A percentile compares a stretch with the other conserved stretches of the same genome.
Conservation (phyloP, 2,113 vertebrate genomes). For the Platysteira castanea region DNA sequence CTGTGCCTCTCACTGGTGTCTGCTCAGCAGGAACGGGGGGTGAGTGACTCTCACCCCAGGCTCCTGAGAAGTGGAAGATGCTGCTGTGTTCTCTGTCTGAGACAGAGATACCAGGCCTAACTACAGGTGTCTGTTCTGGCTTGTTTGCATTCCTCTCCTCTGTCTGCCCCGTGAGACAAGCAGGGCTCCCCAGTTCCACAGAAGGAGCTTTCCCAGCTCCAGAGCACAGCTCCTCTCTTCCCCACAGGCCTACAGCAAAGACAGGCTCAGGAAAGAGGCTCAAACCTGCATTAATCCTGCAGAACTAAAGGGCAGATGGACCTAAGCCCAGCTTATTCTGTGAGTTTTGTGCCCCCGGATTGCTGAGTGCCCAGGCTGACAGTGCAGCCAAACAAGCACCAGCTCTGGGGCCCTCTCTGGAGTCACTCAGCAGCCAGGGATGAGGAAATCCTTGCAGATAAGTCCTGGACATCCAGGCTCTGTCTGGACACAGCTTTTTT, state of each 20-base stretch:
- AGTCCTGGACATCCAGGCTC: not conserved
- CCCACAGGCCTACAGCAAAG: not conserved
- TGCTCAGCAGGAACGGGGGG: not conserved
- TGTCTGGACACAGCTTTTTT: not conserved
- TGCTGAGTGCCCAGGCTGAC: not conserved
- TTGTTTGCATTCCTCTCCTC: constrained; percentile 17
- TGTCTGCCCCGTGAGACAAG: not conserved
- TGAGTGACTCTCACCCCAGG: not conserved
- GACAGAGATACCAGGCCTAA: not conserved
- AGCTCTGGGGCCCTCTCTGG: not conserved
- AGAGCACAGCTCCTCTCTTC: not conserved
- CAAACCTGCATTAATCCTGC: not conserved
- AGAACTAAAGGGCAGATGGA: not conserved
- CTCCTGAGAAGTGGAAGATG: not conserved
- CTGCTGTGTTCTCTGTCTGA: not conserved
- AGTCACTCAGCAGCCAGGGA: not conserved
- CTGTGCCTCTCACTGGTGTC: not conserved
- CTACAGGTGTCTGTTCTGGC: not conserved
- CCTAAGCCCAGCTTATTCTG: not conserved
- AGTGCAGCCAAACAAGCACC: not conserved
- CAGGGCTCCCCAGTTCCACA: not conserved
- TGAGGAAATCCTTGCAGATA: not conserved
- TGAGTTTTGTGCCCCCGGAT: not conserved
- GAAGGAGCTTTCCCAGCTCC: not conserved
- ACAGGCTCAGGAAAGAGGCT: not conserved